phyloP scores from a whole-genome alignment of 2,113 vertebrate species.

The Notarius quadriscutis region DNA sequence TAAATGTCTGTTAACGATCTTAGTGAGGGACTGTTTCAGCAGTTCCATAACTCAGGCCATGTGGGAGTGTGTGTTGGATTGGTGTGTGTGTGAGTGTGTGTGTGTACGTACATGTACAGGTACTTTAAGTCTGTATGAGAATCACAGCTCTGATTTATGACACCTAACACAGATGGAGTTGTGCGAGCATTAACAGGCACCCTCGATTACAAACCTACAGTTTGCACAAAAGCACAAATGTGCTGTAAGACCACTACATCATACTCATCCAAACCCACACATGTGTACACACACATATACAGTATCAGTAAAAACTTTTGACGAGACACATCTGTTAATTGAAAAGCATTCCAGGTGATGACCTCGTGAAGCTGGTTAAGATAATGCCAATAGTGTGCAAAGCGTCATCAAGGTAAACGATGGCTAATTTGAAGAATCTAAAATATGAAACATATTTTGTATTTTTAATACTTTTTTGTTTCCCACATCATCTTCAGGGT shows the following conservation, averaged over 20 bases:
- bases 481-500: too few relatives aligned
- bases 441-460: too few relatives aligned
- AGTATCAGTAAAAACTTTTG: too few relatives aligned
- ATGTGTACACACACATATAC: not conserved
- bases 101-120: conserved; percentile 13
- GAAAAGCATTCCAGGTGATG: too few relatives aligned
- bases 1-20: conserved; percentile 19
- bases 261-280: not conserved
- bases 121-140: not conserved
- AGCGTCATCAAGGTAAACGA: too few relatives aligned
- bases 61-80: conserved; percentile 12
- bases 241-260: not conserved
- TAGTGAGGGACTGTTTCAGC: conserved; percentile 24
- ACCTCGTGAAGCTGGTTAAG: too few relatives aligned
- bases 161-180: conserved; percentile 3
- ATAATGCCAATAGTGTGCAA: too few relatives aligned
- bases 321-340: too few relatives aligned
- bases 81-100: not conserved
- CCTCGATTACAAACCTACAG: conserved; percentile 5
- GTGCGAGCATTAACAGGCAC: conserved; percentile 11
- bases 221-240: not conserved
- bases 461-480: too few relatives aligned
- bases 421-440: too few relatives aligned
- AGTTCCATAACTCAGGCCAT: conserved; percentile 18
- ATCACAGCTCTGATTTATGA: conserved; percentile 26